A percentile compares a stretch with the other conserved stretches of the same genome.
These are phyloP conservation scores for Sebastes matsubarae DNA, from an alignment of 2,797 vertebrate species.

Conservation along the genomic window DNA sequence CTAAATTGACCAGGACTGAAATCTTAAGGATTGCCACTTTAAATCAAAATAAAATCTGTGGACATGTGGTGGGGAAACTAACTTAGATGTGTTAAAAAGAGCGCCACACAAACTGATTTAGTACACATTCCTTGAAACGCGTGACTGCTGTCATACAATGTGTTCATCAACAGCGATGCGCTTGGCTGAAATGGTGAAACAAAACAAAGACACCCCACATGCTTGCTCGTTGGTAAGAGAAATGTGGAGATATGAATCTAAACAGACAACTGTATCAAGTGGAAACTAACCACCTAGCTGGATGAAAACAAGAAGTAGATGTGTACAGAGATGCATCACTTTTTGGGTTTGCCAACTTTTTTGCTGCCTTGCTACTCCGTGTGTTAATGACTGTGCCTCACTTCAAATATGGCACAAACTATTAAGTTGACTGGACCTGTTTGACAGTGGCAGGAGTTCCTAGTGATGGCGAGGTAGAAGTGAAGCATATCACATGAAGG, in stretches of 20 bases:
- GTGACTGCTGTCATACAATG: slow-evolving; percentile 63
- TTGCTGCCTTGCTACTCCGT: not conserved
- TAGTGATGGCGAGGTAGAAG: slow-evolving; percentile 38
- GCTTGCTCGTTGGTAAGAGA: not conserved
- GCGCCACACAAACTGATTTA: slow-evolving; percentile 28
- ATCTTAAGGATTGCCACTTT: no score
- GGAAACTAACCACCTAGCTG: slow-evolving; percentile 6
- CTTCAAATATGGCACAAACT: not conserved
- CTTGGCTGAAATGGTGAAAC: slow-evolving; percentile 47
- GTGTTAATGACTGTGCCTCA: not conserved
- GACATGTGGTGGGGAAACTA: not conserved
- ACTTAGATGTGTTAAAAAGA: not conserved
- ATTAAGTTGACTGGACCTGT: not conserved
- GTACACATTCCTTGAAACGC: slow-evolving; percentile 57
- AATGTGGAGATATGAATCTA: slow-evolving; percentile 18
- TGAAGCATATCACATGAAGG: slow-evolving; percentile 55
- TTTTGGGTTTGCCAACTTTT: not conserved
- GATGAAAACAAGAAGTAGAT: slow-evolving; percentile 6
- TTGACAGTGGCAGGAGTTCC: slow-evolving; percentile 26
- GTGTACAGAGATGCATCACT: not conserved
- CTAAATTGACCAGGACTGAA: no score
- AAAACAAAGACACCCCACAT: slow-evolving; percentile 55
- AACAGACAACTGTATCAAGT: slow-evolving; percentile 19
- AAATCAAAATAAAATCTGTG: slow-evolving; percentile 14
- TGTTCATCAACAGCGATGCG: slow-evolving; percentile 59